Percentiles rank a stretch among this genome's conserved stretches.
phyloP scores from a whole-genome alignment of 2,113 vertebrate species.

The Rhea americana region DNA sequence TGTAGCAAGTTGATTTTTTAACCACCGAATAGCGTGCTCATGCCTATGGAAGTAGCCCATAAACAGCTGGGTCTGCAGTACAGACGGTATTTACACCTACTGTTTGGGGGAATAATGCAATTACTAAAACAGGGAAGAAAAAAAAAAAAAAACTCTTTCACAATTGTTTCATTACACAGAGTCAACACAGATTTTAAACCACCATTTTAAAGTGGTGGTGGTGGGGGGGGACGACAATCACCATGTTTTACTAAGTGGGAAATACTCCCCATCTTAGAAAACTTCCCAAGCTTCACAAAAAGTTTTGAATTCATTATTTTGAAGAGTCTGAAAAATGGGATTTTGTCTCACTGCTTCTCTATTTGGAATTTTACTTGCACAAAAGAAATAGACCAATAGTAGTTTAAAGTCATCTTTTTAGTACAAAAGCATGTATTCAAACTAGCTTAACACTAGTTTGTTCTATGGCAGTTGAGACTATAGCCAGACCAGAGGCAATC shows the following conservation, averaged over 20 bases:
- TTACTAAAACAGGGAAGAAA: not conserved
- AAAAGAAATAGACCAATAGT: not conserved
- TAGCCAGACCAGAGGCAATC: not conserved
- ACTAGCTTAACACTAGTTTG: not conserved
- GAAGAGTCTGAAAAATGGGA: not conserved
- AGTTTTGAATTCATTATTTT: not conserved
- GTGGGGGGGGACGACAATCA: not conserved
- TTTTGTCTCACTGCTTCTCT: not conserved
- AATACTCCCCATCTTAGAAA: not conserved
- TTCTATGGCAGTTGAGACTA: not conserved
- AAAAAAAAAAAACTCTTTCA: not conserved
- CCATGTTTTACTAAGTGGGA: not conserved
- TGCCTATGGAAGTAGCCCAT: not conserved
- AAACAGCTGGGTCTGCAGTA: not conserved
- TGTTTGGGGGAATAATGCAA: not conserved
- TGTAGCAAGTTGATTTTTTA: not conserved
- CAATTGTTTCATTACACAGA: not conserved
- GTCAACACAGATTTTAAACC: not conserved
- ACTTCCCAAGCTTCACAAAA: not conserved
- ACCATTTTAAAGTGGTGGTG: too few species aligned
- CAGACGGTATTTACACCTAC: not conserved
- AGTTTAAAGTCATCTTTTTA: not conserved
- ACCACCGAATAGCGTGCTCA: not conserved
- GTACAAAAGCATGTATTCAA: not conserved
- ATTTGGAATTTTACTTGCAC: not conserved